Base-by-base conservation (phyloP, 2,888 invertebrate genomes). In the Galeopsomyia nigrocyanea region DNA sequence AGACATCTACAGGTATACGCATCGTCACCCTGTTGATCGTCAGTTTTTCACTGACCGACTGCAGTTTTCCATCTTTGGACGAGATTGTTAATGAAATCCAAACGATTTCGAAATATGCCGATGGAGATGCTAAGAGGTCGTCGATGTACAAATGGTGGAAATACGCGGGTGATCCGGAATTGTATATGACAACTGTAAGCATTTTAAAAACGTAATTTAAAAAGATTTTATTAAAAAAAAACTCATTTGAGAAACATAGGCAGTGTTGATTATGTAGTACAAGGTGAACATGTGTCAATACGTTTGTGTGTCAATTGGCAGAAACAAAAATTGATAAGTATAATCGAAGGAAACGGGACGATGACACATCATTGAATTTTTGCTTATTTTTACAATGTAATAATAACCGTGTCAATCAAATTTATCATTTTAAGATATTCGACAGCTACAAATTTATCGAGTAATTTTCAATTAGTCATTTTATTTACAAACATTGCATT, bases 111-210 rank as follows among this genome's bases (percentile, higher is more conserved):
- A 46, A 56, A 1, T 9, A 47, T 31, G n/a, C 1, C 14, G 9
- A 53, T 1, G 16, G 17, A 39, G 14, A 60, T 26, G 46, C 19
- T 2, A 19, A 2, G 6, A 26, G 53, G 6, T n/a, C 1, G n/a
- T 0, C 39, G 31, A 14, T 55, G 13, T n/a, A 21, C 14, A 19
- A 55, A 9, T 26, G 26, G 0, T 56, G 19, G 50, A 26, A 6
- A 13, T 0, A 21, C 19, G 17, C 1, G 5, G 13, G 5, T 3
- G 47, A 77, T 56, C 72, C 72, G 3, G 74, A 78, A 21, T 10
- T 70, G 14, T 56, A 74, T 1, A 74, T 78, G 49, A 70, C 64
- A 5, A 75, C 75, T 1, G 77, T 78, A 70, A 76, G 69, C 62
- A 17, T n/a, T 47, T 55, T 56, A 16, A 14, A 17, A 26, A 21